These are phyloP conservation scores for Anthopleura sola DNA, from an alignment of 64 coral and sea anemone genomes.

Conservation along the genomic window DNA sequence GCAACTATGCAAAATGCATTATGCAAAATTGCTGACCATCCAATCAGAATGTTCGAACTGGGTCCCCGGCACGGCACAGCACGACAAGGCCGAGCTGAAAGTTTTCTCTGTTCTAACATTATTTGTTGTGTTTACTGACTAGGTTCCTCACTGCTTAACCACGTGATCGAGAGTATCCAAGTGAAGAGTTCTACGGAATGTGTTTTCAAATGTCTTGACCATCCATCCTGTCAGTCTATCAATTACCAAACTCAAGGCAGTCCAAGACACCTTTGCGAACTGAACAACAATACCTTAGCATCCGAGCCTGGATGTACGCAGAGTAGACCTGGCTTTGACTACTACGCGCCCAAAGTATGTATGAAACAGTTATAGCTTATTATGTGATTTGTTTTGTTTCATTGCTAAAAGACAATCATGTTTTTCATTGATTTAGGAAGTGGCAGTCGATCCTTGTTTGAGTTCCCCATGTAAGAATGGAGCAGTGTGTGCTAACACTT, in stretches of 20 bases:
- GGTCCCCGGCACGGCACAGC: too few relatives aligned
- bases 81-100: too few relatives aligned
- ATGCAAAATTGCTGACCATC: too few relatives aligned
- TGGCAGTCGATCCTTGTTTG: not conserved
- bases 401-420: too few relatives aligned
- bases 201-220: not conserved
- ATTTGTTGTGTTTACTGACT: not conserved
- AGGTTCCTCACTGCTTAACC: not conserved
- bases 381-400: not conserved
- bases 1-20: too few relatives aligned
- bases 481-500: too few relatives aligned
- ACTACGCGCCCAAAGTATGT: not conserved
- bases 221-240: constrained; percentile 2
- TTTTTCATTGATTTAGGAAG: not conserved
- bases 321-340: not conserved
- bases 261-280: constrained; percentile 7
- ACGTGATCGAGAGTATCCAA: not conserved
- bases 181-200: not conserved
- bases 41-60: too few relatives aligned
- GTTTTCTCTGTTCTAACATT: too few relatives aligned
- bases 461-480: not conserved
- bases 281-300: not conserved
- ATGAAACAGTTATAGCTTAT: not conserved
- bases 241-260: not conserved
- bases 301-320: not conserved